phyloP scores from a whole-genome alignment of 2,797 vertebrate species.

The Botia almorhae region DNA sequence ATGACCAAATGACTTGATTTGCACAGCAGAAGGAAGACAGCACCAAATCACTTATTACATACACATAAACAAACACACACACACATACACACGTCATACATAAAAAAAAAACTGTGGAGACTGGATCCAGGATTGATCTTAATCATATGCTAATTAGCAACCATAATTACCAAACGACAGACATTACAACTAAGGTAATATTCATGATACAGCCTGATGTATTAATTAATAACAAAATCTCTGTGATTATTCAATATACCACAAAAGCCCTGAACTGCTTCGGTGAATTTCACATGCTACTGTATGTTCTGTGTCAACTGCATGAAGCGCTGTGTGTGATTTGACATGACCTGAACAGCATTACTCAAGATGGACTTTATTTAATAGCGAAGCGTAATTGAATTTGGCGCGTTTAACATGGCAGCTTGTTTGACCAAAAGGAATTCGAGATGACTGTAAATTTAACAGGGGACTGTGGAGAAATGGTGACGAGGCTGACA shows the following conservation, averaged over 20 bases:
- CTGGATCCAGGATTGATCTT: too few relatives aligned
- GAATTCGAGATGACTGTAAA: not conserved
- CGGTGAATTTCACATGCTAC: not conserved
- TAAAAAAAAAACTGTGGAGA: too few relatives aligned
- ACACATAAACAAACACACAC: too few relatives aligned
- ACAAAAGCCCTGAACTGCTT: too few relatives aligned
- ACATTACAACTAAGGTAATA: too few relatives aligned
- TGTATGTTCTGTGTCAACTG: not conserved
- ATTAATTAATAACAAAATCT: too few relatives aligned
- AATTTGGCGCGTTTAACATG: not conserved
- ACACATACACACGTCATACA: too few relatives aligned
- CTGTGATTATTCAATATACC: not conserved
- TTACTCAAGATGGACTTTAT: not conserved
- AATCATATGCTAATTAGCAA: too few relatives aligned
- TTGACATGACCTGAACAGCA: not conserved
- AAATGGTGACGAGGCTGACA: not conserved
- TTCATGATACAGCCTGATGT: too few relatives aligned
- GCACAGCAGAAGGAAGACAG: not conserved
- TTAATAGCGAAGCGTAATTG: not conserved
- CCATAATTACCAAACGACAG: too few relatives aligned
- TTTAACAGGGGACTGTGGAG: not conserved
- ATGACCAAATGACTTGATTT: conserved; percentile 12
- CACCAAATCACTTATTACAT: not conserved
- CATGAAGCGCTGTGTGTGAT: not conserved
- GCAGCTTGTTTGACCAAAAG: not conserved